Evolutionary conservation across 2,797 vertebrate genomes (phyloP), one percentile per base, ranked within the genome.

Genomic region (Premnoplex brunnescens): DNA sequence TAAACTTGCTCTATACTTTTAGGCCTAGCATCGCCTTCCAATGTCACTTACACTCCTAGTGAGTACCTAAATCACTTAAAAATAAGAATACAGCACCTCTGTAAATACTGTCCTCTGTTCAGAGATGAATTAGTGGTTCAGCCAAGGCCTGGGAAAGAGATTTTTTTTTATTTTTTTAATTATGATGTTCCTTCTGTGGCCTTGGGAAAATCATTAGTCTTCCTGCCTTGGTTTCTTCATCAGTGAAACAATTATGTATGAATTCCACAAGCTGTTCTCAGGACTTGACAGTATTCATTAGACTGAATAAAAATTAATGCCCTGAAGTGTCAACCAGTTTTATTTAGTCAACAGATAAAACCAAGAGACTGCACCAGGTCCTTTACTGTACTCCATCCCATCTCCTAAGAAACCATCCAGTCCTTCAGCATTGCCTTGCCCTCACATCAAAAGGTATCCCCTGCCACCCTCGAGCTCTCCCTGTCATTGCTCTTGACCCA

Each of bases 221-320:
- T 84, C 68, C 78, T 95, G 89, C 89, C 93, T 97, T 0, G n/a
- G 75, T 96, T 96, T 97, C 94, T 94, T 96, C 95, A 96, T 96
- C 96, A 96, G 94, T 85, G 91, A 96, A 96, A 96, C 88, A 95
- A 96, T 97, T 97, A 97, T 96, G 93, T 94, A 97, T 94, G 89
- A 97, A 95, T 96, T 97, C 94, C 94, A 94, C 93, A 97, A 96
- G 94, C 93, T 96, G 95, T 96, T 97, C 93, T 96, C 96, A 95
- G 92, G 84, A 96, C 94, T 96, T 95, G 93, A 97, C 95, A 96
- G 89, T 96, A 95, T 95, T 97, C 93, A 97, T 96, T 96, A 96
- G 95, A 91, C 69, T 95, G 95, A 95, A 96, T 96, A 95, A 95
- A 96, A 96, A 95, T 91, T 68, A 96, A 92, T 91, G 91, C 93